phyloP scores from a whole-genome alignment of 2,113 vertebrate species.

The Gavia stellata region DNA sequence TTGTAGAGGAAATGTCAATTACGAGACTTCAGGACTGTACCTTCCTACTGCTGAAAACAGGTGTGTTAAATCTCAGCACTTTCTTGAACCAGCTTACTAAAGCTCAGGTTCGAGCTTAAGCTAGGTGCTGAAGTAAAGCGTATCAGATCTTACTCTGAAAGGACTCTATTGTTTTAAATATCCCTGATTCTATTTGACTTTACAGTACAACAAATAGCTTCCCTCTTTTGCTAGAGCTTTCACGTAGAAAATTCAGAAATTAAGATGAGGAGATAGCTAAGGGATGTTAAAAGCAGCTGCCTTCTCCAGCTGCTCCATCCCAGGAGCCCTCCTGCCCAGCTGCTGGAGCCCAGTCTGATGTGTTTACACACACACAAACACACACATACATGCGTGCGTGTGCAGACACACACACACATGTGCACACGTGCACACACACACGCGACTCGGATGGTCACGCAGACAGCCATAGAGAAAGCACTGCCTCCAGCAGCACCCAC shows the following conservation, averaged over 20 bases:
- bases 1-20: background rate
- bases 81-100: background rate
- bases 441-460: fast-evolving
- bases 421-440: too few relatives aligned
- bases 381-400: too few relatives aligned
- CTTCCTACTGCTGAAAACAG: background rate
- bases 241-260: background rate
- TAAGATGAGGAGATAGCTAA: background rate
- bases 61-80: background rate
- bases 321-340: fast-evolving
- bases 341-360: background rate
- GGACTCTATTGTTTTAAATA: background rate
- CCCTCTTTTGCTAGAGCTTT: background rate
- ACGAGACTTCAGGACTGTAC: background rate
- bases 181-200: background rate
- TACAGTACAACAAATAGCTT: background rate
- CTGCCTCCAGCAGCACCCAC: background rate
- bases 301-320: background rate
- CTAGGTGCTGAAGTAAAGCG: background rate
- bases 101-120: background rate
- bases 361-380: too few relatives aligned
- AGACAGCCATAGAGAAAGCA: fast-evolving
- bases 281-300: background rate
- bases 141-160: background rate
- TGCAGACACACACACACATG: too few relatives aligned